Evolutionary conservation across 2,888 invertebrate genomes (phyloP), one percentile per base, ranked within the genome.

Genomic region (Acrobasis suavella): DNA sequence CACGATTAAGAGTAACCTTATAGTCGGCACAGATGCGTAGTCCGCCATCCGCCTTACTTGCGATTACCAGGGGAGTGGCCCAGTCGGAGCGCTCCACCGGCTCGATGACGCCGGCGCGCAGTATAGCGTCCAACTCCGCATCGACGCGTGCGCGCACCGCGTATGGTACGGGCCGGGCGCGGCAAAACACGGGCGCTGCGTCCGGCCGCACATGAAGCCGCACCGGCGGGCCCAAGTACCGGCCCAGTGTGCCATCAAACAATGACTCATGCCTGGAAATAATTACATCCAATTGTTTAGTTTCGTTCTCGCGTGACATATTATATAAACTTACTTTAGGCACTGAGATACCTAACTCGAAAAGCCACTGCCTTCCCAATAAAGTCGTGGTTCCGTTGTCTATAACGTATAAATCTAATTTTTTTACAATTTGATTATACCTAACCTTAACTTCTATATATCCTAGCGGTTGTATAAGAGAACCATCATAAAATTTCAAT

Each of bases 131-230:
- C 9, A 50, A 15, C 50, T 50, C 50, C 1, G 15, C 15, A 16
- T 50, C 50, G 15, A 50, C 16, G 15, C 16, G 15, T 2, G n/a
- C 50, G 8, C 16, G 15, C 15, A 50, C 15, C 50, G 50, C 50
- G 15, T 50, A 50, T 22, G 70, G 71, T 62, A 72, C 12, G 22
- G 69, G 68, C 16, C 71, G 68, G 62, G 72, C 70, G 16, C 72
- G 69, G 50, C 62, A 58, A 60, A 65, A 74, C 39, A 73, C 67
- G 9, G 71, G 72, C 15, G 22, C 17, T 12, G 69, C 71, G 0
- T 66, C 72, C 59, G 64, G 67, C 9, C 71, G 71, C 60, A 73
- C 55, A 0, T 63, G 56, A 49, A 74, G 65, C 71, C 58, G 15
- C 54, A 50, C 70, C 70, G 9, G 39, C 2, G 39, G 39, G 9